phyloP scores from a whole-genome alignment of 2,888 invertebrate genomes.

The Ophioninae sp. region DNA sequence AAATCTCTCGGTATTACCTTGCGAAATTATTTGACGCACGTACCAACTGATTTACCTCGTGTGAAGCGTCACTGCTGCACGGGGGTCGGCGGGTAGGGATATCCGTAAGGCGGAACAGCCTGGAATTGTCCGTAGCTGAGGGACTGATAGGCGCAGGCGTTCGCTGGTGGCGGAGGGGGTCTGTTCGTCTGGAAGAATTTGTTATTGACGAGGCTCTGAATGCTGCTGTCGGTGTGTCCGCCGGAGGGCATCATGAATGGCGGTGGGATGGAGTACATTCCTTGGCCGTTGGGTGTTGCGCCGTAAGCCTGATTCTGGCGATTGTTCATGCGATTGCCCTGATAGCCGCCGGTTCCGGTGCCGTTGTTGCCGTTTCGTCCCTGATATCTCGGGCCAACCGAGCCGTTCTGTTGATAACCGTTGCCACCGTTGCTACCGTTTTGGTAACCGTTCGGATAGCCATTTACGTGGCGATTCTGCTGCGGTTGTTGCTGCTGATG shows the following conservation, averaged over 20 bases:
- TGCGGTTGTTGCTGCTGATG: slow-evolving; percentile 83
- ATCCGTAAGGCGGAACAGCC: slow-evolving; percentile 86
- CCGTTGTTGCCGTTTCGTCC: slow-evolving; percentile 46
- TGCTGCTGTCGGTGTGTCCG: slow-evolving; percentile 80
- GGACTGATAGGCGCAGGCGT: slow-evolving; percentile 84
- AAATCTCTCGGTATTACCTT: slow-evolving; percentile 14
- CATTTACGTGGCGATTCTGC: slow-evolving; percentile 81
- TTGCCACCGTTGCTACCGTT: slow-evolving; percentile 69
- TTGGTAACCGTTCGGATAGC: slow-evolving; percentile 80
- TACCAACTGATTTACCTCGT: slow-evolving; percentile 62
- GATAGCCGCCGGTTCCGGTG: slow-evolving; percentile 67
- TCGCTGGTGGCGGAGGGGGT: slow-evolving; percentile 81
- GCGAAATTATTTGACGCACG: slow-evolving; percentile 62
- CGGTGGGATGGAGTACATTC: slow-evolving; percentile 80
- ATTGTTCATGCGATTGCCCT: slow-evolving; percentile 74
- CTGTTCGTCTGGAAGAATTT: slow-evolving; percentile 89
- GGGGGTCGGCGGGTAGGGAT: slow-evolving; percentile 85
- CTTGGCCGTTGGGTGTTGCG: slow-evolving; percentile 72
- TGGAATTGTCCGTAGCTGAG: slow-evolving; percentile 88
- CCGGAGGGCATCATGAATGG: slow-evolving; percentile 82
- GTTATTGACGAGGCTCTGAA: slow-evolving; percentile 84
- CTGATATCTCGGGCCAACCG: slow-evolving; percentile 74
- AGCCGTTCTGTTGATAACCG: slow-evolving; percentile 71
- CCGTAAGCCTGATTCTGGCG: slow-evolving; percentile 68
- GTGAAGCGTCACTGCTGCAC: slow-evolving; percentile 87